Evolutionary conservation across 2,888 invertebrate species (phyloP).

Genomic region (Drosophila antonietae): DNA sequence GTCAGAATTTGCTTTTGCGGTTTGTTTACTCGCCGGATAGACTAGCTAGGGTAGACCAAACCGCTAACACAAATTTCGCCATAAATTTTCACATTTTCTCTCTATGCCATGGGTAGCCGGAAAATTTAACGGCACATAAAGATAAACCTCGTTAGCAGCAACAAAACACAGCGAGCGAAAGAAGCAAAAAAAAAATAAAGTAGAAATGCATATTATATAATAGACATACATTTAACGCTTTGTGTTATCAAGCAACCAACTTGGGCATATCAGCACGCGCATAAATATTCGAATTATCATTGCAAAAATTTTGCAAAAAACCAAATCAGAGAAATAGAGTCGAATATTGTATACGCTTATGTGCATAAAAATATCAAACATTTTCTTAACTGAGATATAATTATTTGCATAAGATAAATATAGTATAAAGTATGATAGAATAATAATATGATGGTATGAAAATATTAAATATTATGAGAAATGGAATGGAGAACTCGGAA

Average conservation of each 20-base stretch:
- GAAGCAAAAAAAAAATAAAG: constrained; percentile 1
- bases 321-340: not conserved
- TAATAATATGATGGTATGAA: too few relatives aligned
- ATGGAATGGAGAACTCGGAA: too few relatives aligned
- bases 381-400: not conserved
- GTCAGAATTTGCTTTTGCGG: constrained; percentile 56
- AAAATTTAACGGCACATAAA: constrained; percentile 66
- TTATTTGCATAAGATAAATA: not conserved
- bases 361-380: not conserved
- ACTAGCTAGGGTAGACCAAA: constrained; percentile 19
- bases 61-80: constrained; percentile 35
- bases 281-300: constrained; percentile 53
- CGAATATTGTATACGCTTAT: constrained; percentile 11
- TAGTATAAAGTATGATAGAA: not conserved
- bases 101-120: constrained; percentile 37
- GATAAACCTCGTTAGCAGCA: constrained; percentile 60
- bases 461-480: too few relatives aligned
- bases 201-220: constrained; percentile 25
- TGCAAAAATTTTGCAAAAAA: constrained; percentile 6
- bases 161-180: constrained; percentile 24
- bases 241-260: constrained; percentile 35
- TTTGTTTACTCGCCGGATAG: constrained; percentile 33
- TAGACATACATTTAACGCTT: constrained; percentile 31
- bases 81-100: constrained; percentile 58
- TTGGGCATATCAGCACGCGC: constrained; percentile 39